These are phyloP conservation scores for Meandrusa payeni DNA, from an alignment of 2,888 invertebrate genomes.

Conservation along the genomic window DNA sequence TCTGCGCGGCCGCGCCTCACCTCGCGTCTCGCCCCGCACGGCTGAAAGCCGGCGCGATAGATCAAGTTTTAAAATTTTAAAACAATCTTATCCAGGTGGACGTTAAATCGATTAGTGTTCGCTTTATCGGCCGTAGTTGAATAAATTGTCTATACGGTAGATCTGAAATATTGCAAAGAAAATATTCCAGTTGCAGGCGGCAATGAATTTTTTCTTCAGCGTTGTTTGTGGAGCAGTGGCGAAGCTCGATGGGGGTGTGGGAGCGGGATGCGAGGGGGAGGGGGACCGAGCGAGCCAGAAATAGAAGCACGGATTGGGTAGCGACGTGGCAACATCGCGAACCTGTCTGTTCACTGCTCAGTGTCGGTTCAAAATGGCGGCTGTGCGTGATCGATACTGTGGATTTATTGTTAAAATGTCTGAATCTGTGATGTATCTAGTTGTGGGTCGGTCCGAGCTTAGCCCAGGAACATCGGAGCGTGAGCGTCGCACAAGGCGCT, in stretches of 20 bases:
- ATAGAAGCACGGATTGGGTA: slow-evolving; percentile 70
- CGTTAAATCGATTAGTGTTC: slow-evolving; percentile 34
- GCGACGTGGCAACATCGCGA: slow-evolving; percentile 78
- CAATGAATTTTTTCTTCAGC: slow-evolving; percentile 64
- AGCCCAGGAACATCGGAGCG: slow-evolving; percentile 65
- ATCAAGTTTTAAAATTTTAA: slow-evolving; percentile 41
- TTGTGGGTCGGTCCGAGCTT: slow-evolving; percentile 73
- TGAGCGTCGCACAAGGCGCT: slow-evolving; percentile 57
- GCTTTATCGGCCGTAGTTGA: slow-evolving; percentile 41
- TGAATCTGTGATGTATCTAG: slow-evolving; percentile 71
- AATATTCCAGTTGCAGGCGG: too few species aligned
- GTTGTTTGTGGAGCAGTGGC: slow-evolving; percentile 61
- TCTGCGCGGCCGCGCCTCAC: slow-evolving; percentile 76
- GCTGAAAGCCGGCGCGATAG: slow-evolving; percentile 71
- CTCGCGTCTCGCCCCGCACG: slow-evolving; percentile 61
- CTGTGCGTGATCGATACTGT: slow-evolving; percentile 80
- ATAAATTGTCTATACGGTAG: too few species aligned
- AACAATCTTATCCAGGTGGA: slow-evolving; percentile 58
- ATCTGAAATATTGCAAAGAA: too few species aligned
- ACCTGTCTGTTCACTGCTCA: slow-evolving; percentile 62
- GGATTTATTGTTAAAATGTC: slow-evolving; percentile 73
- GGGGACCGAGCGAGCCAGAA: slow-evolving; percentile 54
- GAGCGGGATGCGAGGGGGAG: background rate
- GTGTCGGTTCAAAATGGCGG: slow-evolving; percentile 80
- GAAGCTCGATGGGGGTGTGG: slow-evolving; percentile 43